phyloP scores from a whole-genome alignment of 2,888 invertebrate genomes.

The Oeneis ivallda region DNA sequence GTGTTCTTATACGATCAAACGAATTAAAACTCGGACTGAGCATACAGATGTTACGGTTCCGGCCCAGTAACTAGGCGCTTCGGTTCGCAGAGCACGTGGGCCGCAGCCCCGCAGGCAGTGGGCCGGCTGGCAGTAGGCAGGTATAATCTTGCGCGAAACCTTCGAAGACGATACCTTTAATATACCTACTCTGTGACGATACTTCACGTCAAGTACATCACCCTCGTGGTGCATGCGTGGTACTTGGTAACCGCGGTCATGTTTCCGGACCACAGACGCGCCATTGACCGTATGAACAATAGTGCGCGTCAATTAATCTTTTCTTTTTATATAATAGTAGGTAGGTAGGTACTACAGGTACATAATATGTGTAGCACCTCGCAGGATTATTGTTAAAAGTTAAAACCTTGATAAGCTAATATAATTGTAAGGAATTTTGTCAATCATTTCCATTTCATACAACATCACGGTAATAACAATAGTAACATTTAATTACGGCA shows the following conservation, averaged over 20 bases:
- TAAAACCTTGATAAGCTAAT: too few species aligned
- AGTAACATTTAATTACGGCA: too few species aligned
- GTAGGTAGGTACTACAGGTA: too few species aligned
- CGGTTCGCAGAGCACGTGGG: conserved; percentile 18
- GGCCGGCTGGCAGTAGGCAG: background rate
- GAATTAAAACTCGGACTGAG: too few species aligned
- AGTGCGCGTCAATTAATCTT: background rate
- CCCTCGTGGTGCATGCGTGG: background rate
- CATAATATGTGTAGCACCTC: too few species aligned
- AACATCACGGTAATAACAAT: too few species aligned
- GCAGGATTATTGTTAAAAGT: too few species aligned
- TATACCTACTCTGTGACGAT: too few species aligned
- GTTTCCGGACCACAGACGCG: conserved; percentile 7
- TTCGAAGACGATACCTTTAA: conserved; percentile 24
- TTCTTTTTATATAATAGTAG: background rate
- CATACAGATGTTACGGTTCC: conserved; percentile 16
- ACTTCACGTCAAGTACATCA: conserved; percentile 2
- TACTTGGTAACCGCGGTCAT: conserved; percentile 13
- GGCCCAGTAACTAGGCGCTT: conserved; percentile 18
- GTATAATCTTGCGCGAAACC: conserved; percentile 19
- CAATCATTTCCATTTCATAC: too few species aligned
- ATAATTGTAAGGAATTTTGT: too few species aligned
- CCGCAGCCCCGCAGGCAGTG: background rate
- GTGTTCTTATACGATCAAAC: too few species aligned
- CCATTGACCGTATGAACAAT: background rate